Percentiles rank a stretch among this genome's conserved stretches.
These are phyloP conservation scores for Anagrus nilaparvatae DNA, from an alignment of 1,140 invertebrate species.

Conservation along the genomic window DNA sequence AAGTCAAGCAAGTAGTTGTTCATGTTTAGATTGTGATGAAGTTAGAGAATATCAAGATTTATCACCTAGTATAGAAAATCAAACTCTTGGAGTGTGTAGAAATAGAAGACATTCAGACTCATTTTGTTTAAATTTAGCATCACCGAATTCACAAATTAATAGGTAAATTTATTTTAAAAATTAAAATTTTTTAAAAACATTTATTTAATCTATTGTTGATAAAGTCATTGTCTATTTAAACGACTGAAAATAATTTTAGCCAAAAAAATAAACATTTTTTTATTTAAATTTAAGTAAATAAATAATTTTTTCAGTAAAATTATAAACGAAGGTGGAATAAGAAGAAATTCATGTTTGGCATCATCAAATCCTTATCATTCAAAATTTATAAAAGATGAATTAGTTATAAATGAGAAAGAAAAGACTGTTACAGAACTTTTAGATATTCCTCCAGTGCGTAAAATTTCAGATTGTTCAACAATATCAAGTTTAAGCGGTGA, in stretches of 20 bases:
- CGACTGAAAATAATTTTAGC: too few relatives aligned
- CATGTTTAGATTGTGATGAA: conserved; percentile 35
- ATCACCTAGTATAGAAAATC: conserved; percentile 13
- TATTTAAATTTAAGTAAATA: not conserved
- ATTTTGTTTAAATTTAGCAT: conserved; percentile 27
- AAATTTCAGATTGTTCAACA: conserved; percentile 53
- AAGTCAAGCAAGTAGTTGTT: conserved; percentile 34
- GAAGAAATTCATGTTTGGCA: conserved; percentile 34
- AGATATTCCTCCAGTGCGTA: conserved; percentile 45
- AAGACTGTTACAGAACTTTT: conserved; percentile 35
- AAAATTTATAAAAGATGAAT: conserved; percentile 14
- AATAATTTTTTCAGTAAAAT: conserved; percentile 10
- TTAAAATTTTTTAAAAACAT: too few relatives aligned
- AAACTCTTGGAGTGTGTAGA: conserved; percentile 24
- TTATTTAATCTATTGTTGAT: too few relatives aligned
- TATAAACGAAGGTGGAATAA: conserved; percentile 13
- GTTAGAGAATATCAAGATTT: conserved; percentile 25
- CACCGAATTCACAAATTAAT: conserved; percentile 16
- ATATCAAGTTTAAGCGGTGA: conserved; percentile 56
- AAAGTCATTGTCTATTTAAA: too few relatives aligned
- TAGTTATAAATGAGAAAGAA: conserved; percentile 15
- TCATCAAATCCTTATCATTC: conserved; percentile 21
- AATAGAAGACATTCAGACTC: conserved; percentile 35
- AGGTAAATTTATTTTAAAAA: conserved; percentile 2
- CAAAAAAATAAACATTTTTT: conserved; percentile 2